Conservation (phyloP, 1,140 invertebrate species). For the Hyles vespertilio region DNA sequence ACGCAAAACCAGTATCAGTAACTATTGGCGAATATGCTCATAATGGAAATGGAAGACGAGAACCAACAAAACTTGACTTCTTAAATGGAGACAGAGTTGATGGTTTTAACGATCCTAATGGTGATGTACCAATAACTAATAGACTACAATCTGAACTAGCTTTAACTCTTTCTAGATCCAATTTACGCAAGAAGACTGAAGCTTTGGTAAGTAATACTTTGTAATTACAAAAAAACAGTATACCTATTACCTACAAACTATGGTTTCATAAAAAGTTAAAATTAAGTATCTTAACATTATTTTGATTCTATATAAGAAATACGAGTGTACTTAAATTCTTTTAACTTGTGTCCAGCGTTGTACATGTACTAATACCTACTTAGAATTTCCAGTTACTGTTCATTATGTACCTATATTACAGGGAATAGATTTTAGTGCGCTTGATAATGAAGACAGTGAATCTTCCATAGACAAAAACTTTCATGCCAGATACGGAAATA, state of each 20-base stretch:
- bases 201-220: slow-evolving; percentile 73
- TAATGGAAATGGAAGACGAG: slow-evolving; percentile 75
- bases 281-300: too few relatives aligned
- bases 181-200: slow-evolving; percentile 82
- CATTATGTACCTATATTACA: too few relatives aligned
- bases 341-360: too few relatives aligned
- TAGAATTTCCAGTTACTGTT: too few relatives aligned
- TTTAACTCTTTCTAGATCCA: slow-evolving; percentile 83
- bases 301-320: too few relatives aligned
- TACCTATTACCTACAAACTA: neutral
- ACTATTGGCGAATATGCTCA: slow-evolving; percentile 83
- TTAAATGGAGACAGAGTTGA: slow-evolving; percentile 71
- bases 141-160: slow-evolving; percentile 83
- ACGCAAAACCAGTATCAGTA: slow-evolving; percentile 75
- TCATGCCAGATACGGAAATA: slow-evolving; percentile 75
- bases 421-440: too few relatives aligned
- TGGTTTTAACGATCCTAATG: slow-evolving; percentile 43
- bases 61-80: slow-evolving; percentile 82
- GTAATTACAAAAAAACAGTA: slow-evolving; percentile 7
- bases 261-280: too few relatives aligned
- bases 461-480: slow-evolving; percentile 61
- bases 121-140: slow-evolving; percentile 76
- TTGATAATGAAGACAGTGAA: slow-evolving; percentile 23
- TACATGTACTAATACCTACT: too few relatives aligned
- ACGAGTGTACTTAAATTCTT: too few relatives aligned